phyloP scores from a whole-genome alignment of 53 echinoderm and acorn worm species.

The Holothuria scabra region DNA sequence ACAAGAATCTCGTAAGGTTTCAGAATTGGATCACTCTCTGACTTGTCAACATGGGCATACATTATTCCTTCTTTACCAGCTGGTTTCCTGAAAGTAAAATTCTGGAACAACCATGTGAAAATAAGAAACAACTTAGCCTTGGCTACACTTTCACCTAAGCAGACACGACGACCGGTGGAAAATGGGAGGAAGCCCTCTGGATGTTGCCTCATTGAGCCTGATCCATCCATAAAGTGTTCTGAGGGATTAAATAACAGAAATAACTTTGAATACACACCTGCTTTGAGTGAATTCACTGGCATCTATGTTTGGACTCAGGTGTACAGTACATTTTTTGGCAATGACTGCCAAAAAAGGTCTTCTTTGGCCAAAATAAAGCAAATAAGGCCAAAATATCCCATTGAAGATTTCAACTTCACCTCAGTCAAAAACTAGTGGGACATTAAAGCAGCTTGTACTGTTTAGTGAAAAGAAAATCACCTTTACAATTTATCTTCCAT shows the following conservation, averaged over 20 bases:
- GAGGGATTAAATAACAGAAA: neutral
- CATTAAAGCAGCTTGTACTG: no score
- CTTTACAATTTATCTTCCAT: no score
- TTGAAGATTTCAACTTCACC: no score
- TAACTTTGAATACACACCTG: neutral
- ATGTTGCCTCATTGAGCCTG: conserved; percentile 53
- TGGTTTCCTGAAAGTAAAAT: conserved; percentile 70
- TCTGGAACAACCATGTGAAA: conserved; percentile 76
- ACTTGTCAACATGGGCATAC: neutral
- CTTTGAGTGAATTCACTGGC: neutral
- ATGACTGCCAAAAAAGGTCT: no score
- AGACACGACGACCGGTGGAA: conserved; percentile 72
- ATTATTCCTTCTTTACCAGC: conserved; percentile 60
- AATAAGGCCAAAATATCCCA: no score
- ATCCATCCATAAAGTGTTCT: conserved; percentile 80
- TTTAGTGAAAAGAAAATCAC: no score
- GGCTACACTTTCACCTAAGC: conserved; percentile 81
- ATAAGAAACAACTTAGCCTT: conserved; percentile 81
- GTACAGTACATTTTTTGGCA: neutral
- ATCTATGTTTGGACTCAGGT: no score
- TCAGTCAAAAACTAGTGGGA: no score
- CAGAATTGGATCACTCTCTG: neutral
- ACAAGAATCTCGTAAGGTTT: neutral
- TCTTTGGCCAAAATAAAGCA: no score
- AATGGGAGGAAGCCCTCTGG: conserved; percentile 78